Conservation (phyloP, 2,888 invertebrate species). For the Mystacides longicornis region DNA sequence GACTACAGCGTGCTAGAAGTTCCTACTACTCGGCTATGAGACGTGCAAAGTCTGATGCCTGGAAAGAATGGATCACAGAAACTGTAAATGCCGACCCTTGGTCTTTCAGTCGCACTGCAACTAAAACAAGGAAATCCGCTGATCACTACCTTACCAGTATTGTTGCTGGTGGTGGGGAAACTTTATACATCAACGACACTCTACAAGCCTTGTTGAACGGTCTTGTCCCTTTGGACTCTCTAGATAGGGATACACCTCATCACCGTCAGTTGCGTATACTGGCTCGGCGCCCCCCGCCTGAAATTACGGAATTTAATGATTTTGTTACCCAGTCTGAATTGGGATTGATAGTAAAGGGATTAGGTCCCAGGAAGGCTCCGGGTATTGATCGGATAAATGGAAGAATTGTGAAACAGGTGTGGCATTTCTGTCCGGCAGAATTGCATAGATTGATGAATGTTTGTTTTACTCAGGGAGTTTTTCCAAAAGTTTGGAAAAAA, state of each 20-base stretch:
- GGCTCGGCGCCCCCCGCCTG: not conserved
- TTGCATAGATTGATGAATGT: not conserved
- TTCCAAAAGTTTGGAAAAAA: constrained; percentile 4
- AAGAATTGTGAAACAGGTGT: constrained; percentile 1
- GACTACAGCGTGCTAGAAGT: not conserved
- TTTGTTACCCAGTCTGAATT: not conserved
- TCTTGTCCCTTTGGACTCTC: constrained; percentile 8
- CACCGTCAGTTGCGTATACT: not conserved
- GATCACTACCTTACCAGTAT: no score
- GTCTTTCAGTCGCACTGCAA: no score
- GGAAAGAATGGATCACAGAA: constrained; percentile 6
- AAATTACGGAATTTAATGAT: not conserved
- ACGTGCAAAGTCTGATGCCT: not conserved
- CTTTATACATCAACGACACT: no score
- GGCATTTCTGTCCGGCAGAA: not conserved
- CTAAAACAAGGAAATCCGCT: no score
- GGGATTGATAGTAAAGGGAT: not conserved
- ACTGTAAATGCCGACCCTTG: no score
- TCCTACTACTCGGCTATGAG: not conserved
- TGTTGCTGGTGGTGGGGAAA: no score
- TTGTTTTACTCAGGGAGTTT: not conserved
- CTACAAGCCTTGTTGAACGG: not conserved
- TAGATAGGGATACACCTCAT: not conserved
- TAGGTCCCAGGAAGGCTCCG: constrained; percentile 5
- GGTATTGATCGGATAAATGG: constrained; percentile 4